Percentiles rank a stretch among this genome's conserved stretches.
Conservation (phyloP, 1,140 invertebrate genomes). For the Drosophila takahashii region DNA sequence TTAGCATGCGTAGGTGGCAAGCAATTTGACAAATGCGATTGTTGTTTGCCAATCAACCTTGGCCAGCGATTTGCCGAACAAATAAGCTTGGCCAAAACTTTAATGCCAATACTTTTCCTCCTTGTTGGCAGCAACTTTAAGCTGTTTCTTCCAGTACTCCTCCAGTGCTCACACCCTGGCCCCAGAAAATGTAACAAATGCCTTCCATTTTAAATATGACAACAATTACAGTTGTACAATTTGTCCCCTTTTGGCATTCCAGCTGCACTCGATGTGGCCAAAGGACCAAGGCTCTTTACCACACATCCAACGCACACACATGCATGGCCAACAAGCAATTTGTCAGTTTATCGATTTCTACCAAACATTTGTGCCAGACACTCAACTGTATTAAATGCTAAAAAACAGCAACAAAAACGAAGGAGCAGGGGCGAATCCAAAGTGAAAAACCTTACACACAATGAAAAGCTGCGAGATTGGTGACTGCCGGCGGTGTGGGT, state of each 20-base stretch:
- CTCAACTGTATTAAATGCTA: slow-evolving; percentile 84
- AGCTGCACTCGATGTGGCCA: slow-evolving; percentile 52
- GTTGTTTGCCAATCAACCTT: slow-evolving; percentile 2
- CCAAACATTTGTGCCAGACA: slow-evolving; percentile 83
- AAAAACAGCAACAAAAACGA: slow-evolving; percentile 72
- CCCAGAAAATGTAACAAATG: slow-evolving; percentile 73
- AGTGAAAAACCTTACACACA: slow-evolving; percentile 82
- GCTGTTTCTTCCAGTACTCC: neutral
- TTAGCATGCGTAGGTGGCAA: slow-evolving; percentile 1
- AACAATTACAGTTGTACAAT: slow-evolving; percentile 82
- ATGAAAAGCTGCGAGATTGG: slow-evolving; percentile 74
- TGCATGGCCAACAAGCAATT: slow-evolving; percentile 75
- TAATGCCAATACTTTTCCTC: neutral
- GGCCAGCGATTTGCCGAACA: neutral
- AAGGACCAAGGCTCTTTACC: slow-evolving; percentile 68
- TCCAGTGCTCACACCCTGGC: neutral
- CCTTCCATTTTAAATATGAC: slow-evolving; percentile 80
- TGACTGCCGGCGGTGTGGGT: neutral
- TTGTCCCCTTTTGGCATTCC: slow-evolving; percentile 76
- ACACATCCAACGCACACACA: slow-evolving; percentile 42
- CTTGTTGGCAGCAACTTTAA: slow-evolving; percentile 5
- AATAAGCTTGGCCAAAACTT: slow-evolving; percentile 5
- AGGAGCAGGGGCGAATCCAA: slow-evolving; percentile 36
- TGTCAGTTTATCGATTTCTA: slow-evolving; percentile 84
- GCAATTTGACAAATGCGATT: slow-evolving; percentile 17